These are phyloP conservation scores for Pammene fasciana DNA, from an alignment of 2,888 invertebrate species.

Conservation along the genomic window DNA sequence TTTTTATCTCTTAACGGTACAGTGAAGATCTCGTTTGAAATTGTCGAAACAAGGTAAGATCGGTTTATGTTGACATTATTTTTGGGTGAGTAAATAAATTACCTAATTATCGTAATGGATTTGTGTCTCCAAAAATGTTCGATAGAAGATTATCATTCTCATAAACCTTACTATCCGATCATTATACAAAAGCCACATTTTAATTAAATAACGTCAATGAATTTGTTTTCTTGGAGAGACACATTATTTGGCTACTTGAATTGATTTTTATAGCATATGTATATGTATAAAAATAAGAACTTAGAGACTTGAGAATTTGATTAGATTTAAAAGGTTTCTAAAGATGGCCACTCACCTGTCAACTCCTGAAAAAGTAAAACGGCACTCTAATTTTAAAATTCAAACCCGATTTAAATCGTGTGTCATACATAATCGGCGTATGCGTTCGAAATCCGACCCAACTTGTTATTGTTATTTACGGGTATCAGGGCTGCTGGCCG, in stretches of 20 bases:
- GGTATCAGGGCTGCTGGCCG: conserved; percentile 71
- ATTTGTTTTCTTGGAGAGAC: background rate
- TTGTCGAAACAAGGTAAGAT: conserved; percentile 44
- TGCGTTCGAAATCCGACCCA: conserved; percentile 72
- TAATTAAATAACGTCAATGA: background rate
- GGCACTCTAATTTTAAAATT: conserved; percentile 16
- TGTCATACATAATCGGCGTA: conserved; percentile 78
- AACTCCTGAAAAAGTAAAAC: conserved; percentile 26
- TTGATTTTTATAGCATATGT: background rate
- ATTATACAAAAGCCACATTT: conserved; percentile 6
- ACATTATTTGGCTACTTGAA: background rate
- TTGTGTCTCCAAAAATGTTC: conserved; percentile 32
- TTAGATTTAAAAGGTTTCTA: background rate
- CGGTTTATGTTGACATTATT: conserved; percentile 39
- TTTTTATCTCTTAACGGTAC: conserved; percentile 61
- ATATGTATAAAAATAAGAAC: background rate
- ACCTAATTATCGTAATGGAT: conserved; percentile 42
- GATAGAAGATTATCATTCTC: conserved; percentile 32
- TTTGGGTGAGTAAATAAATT: conserved; percentile 36
- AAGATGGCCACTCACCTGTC: conserved; percentile 2
- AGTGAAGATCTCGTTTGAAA: conserved; percentile 51
- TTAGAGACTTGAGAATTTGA: background rate
- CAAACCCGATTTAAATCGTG: conserved; percentile 67
- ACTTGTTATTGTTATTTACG: conserved; percentile 79
- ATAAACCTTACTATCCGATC: conserved; percentile 11